Conservation (phyloP, 2,113 vertebrate genomes). For the Erinaceus europaeus region DNA sequence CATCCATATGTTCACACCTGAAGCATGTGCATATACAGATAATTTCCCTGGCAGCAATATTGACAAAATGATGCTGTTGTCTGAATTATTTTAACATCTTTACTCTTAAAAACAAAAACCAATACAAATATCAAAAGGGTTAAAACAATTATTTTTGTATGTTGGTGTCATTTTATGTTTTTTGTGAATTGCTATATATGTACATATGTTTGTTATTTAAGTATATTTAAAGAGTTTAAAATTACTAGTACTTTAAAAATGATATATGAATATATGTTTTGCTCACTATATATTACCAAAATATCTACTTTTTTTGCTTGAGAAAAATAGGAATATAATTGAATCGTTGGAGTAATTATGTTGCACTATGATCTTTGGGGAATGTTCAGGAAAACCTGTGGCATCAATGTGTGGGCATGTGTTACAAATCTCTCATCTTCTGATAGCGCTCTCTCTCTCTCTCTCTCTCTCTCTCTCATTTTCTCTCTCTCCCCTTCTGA, state of each 20-base stretch:
- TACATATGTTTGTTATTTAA: conserved; percentile 83
- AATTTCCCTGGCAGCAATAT: not conserved
- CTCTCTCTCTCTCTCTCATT: too few species aligned
- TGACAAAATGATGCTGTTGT: not conserved
- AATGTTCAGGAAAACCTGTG: conserved; percentile 65
- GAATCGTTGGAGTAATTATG: not conserved
- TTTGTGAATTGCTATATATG: conserved; percentile 69
- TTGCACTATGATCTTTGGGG: conserved; percentile 46
- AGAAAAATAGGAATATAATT: conserved; percentile 31
- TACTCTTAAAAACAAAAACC: not conserved
- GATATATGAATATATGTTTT: conserved; percentile 50
- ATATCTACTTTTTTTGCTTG: conserved; percentile 56
- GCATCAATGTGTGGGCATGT: conserved; percentile 9
- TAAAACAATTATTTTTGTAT: conserved; percentile 80
- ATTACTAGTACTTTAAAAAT: conserved; percentile 74
- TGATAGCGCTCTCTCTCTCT: not conserved
- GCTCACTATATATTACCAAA: conserved; percentile 53
- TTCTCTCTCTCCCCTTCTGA: not conserved
- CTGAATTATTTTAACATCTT: conserved; percentile 40
- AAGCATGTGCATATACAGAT: conserved; percentile 14
- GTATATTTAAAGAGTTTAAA: conserved; percentile 81
- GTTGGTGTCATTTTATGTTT: conserved; percentile 65
- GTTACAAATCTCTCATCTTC: conserved; percentile 8
- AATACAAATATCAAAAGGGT: not conserved
- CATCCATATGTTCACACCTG: not conserved